Conservation (phyloP, 1,140 invertebrate species). For the Procambarus virginalis region DNA sequence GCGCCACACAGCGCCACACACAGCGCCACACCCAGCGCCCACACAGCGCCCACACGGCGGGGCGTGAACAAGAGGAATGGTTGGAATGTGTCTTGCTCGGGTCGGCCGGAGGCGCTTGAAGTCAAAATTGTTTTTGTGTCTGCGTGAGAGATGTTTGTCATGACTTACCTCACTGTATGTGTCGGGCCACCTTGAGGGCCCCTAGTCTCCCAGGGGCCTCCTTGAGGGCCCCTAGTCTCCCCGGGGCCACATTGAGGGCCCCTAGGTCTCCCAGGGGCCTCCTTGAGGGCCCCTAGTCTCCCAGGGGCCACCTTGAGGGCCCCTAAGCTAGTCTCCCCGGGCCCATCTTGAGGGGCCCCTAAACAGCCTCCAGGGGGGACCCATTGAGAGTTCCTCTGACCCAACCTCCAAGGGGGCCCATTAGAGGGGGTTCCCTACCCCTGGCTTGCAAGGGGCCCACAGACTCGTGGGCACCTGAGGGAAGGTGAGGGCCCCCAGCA, state of each 20-base stretch:
- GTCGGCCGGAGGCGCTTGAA: conserved; percentile 45
- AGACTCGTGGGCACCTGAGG: too few species aligned
- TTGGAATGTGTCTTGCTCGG: conserved; percentile 46
- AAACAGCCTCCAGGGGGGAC: too few species aligned
- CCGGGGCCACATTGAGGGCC: neutral
- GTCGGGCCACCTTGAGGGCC: neutral
- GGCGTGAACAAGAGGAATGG: conserved; percentile 44
- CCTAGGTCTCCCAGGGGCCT: neutral
- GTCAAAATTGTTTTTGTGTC: conserved; percentile 61
- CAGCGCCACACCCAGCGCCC: neutral
- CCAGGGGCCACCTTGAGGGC: neutral
- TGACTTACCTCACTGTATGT: conserved; percentile 26
- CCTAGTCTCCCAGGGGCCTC: neutral
- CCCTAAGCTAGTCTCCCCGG: too few species aligned
- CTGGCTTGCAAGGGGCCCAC: too few species aligned
- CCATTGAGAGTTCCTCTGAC: too few species aligned
- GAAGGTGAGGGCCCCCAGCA: too few species aligned
- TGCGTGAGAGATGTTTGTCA: conserved; percentile 41
- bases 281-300: too few species aligned
- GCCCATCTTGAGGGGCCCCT: neutral
- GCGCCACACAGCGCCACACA: neutral
- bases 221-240: neutral
- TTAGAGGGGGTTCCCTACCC: too few species aligned
- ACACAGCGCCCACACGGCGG: neutral
- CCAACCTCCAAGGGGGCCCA: too few species aligned